Conservation (phyloP, 2,113 vertebrate species). For the Antigone vipio region DNA sequence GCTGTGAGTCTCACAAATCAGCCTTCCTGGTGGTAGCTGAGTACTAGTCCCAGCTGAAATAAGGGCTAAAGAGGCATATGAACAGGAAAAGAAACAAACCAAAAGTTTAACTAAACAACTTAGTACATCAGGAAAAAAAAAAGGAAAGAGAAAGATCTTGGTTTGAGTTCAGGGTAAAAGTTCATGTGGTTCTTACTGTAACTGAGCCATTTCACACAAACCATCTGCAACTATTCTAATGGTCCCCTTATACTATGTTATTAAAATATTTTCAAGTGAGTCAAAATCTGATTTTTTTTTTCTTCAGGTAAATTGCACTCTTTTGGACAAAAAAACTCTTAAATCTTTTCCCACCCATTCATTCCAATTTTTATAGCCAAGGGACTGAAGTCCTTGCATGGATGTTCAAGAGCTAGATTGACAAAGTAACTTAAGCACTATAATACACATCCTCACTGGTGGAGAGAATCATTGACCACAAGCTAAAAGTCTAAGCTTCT, state of each 20-base stretch:
- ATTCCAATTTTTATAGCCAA: neutral
- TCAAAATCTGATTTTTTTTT: neutral
- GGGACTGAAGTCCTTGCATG: neutral
- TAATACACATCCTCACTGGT: neutral
- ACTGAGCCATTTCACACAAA: conserved; percentile 43
- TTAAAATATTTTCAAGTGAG: conserved; percentile 16
- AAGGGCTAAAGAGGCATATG: conserved; percentile 13
- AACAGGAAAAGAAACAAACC: conserved; percentile 60
- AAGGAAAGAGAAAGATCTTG: neutral
- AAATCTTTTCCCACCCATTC: neutral
- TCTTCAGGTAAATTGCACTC: neutral
- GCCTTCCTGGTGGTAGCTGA: conserved; percentile 41
- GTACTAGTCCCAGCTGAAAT: conserved; percentile 33
- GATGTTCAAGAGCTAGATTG: neutral
- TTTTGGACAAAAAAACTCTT: neutral
- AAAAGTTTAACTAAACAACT: conserved; percentile 67
- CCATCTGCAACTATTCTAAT: conserved; percentile 9
- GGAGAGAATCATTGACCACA: neutral
- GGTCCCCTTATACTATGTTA: neutral
- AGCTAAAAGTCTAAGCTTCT: neutral
- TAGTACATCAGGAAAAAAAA: neutral
- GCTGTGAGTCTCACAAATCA: neutral
- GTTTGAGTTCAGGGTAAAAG: conserved; percentile 54
- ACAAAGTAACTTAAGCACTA: neutral
- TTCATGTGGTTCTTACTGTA: conserved; percentile 41